Base-by-base conservation (phyloP, 2,797 vertebrate species). In the Cyprinodon diabolis region DNA sequence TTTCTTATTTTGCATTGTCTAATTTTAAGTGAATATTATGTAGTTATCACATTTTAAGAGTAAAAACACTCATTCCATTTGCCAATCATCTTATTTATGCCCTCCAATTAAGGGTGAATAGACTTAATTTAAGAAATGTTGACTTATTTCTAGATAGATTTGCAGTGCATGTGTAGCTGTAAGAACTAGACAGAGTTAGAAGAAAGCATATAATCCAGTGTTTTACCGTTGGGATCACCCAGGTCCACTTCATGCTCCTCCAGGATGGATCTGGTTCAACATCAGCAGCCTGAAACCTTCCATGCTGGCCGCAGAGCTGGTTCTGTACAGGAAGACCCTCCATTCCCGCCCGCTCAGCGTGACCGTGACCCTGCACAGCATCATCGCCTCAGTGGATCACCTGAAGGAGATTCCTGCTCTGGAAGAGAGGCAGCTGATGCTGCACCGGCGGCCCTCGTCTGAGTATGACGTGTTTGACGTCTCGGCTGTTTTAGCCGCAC, bases 391-490 rank as follows among this genome's bases (percentile, higher is more conserved):
- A 35, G 76, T 19, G 12, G 85, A 86, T 2, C 74, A 80, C n/a
- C 69, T 89, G 69, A 84, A 55, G 9, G 78, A 87, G 45, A 81
- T 87, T 15, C 66, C 72, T 0, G 73, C 85, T 30, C 84, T 94
- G 0, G 90, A 92, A 47, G 90, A 94, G 78, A 91, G 92, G 56
- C 76, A 78, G 56, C 76, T 94, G 75, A 78, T 45, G 12, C 86
- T 94, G 84, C 86, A 94, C 82, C 87, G 90, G 79, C 71, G 87
- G 10, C 83, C 89, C 3, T 56, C 84, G 0, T 94, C 92, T 14
- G 94, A 94, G 40, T 95, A 94, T 12, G 94, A 95, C 0, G 87
- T 93, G 54, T 95, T 95, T 19, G 89, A 95, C 1, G 92, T 91
- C 56, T 92, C 92, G 1, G 66, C 81, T 0, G 81, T 88, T 45